Conservation (phyloP, 2,888 invertebrate species). For the Heterodera filipjevi region DNA sequence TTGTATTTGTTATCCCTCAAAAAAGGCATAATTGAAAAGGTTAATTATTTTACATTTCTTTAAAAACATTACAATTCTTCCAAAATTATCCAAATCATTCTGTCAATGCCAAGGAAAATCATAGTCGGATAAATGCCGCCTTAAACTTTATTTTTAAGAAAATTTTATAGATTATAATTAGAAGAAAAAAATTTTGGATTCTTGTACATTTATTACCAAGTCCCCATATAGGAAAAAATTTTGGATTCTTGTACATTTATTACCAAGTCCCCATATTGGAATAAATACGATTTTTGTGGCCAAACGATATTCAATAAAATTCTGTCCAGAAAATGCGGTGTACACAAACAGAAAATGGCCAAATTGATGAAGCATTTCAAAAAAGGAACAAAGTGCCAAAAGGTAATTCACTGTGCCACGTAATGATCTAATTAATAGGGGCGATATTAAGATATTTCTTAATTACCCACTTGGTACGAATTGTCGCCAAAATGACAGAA, state of each 20-base stretch:
- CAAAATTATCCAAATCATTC: too few relatives aligned
- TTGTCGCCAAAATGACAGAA: background rate
- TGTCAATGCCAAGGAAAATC: too few relatives aligned
- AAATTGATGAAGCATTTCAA: slow-evolving; percentile 21
- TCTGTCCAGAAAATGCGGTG: background rate
- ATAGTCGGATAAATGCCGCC: too few relatives aligned
- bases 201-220: too few relatives aligned
- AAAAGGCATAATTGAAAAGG: background rate
- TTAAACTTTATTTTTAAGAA: too few relatives aligned
- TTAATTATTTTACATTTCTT: too few relatives aligned
- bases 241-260: too few relatives aligned
- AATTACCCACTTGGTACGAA: background rate
- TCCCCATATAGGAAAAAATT: too few relatives aligned
- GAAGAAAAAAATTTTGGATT: too few relatives aligned
- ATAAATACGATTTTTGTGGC: background rate
- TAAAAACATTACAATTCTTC: too few relatives aligned
- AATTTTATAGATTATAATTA: too few relatives aligned
- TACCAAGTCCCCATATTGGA: background rate
- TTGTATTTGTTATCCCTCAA: background rate
- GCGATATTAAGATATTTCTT: background rate
- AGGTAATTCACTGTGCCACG: background rate
- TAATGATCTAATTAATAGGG: background rate
- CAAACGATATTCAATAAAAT: background rate
- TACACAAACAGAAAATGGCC: slow-evolving; percentile 19
- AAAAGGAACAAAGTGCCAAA: slow-evolving; percentile 16